Evolutionary conservation across 2,888 invertebrate genomes (phyloP), one percentile per base, ranked within the genome.

Genomic region (Cylloceria caligata): DNA sequence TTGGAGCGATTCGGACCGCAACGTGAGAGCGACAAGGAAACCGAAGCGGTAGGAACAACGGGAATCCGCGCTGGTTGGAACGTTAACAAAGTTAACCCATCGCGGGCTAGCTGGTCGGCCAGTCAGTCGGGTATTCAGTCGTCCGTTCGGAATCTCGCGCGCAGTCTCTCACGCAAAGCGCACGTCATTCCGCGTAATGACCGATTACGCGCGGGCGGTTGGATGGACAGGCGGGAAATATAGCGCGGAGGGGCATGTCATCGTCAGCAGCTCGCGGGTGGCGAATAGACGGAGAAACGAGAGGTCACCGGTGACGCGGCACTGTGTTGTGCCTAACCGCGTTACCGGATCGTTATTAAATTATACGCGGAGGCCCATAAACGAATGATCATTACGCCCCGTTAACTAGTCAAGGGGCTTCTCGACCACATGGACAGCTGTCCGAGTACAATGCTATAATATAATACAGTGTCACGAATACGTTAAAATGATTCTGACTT

Each of bases 171-270:
- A 81, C 86, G 86, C 86, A 90, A 92, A 91, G 90, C 89, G 90
- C 92, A 89, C 89, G 92, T 92, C 92, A 92, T 92, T 90, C 91
- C 87, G 90, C 89, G 90, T 92, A 92, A 92, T 92, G 92, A 91
- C 90, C 91, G 91, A 91, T 92, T 92, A 91, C 89, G 88, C 87
- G 69, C 36, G 62, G 45, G 83, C 36, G 62, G 74, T 45, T 82
- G 73, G 83, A 75, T 77, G 77, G 72, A 47, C 55, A 27, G 49
- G 16, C 39, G 16, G 45, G 3, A 27, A 13, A 34, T 21, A 45
- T 64, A 36, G 47, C 19, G 64, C 27, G 64, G 57, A 21, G 67
- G 24, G 72, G 67, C 62, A 55, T 72, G 72, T 79, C 75, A 83
- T 83, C 79, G 76, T 83, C 79, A 76, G 76, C 75, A n/a, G 72